Base-by-base conservation (phyloP, 2,888 invertebrate genomes). In the Masnerella sp. region DNA sequence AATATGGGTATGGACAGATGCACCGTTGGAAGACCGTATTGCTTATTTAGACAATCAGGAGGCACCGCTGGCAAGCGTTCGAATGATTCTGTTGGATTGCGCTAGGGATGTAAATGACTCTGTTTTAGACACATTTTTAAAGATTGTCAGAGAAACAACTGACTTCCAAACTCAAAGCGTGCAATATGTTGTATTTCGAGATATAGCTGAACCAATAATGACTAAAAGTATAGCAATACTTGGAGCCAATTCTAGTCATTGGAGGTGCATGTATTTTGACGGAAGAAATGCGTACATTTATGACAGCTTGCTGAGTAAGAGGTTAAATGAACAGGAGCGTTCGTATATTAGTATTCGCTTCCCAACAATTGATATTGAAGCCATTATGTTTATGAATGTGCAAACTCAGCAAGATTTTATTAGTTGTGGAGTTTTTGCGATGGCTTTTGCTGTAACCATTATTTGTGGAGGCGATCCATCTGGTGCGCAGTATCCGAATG, bases 361-460 rank as follows among this genome's bases (percentile, higher is more conserved):
- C n/a, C 40, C 40, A 25, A 5, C 25, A 25, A 25, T 25, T 32
- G 8, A 32, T 5, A 5, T 9, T 3, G n/a, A n/a, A 2, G 32
- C 5, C 5, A 32, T 32, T 9, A 32, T 7, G 3, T 32, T 32
- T 32, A 32, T 9, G 32, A 9, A 5, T 9, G 32, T n/a, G n/a
- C 32, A 32, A 32, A 5, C 8, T 9, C 49, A 49, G 11, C 34
- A 4, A 2, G 49, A 49, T 9, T 0, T 2, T 34, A 2, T n/a
- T 0, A 49, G 49, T 11, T 49, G 49, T 34, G 49, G 49, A 0
- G 49, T 49, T 2, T 49, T 11, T 9, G 45, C 45, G 2, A 15
- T 15, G 15, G 45, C 45, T 28, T 47, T 22, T 8, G 45, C 45
- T 0, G 30, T 34, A 49, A 49, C 12, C 9, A 15, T 49, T 18